phyloP scores from a whole-genome alignment of 2,797 vertebrate genomes.

The Tokudaia tokunoshimensis region DNA sequence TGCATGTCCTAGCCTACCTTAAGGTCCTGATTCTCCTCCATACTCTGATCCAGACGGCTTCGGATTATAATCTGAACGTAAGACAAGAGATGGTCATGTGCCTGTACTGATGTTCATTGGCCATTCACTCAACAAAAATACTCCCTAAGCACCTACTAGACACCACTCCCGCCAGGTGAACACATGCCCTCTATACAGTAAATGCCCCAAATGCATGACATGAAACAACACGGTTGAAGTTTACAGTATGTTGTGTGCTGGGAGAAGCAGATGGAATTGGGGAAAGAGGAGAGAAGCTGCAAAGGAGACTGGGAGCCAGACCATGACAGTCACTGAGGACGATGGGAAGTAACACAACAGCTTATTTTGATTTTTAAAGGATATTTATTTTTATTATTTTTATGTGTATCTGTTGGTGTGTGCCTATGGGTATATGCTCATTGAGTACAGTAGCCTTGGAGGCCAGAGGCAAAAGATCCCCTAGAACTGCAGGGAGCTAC shows the following conservation, averaged over 20 bases:
- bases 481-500: neutral
- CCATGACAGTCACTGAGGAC: neutral
- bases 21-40: conserved; percentile 95
- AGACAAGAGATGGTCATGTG: conserved; percentile 59
- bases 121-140: neutral
- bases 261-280: neutral
- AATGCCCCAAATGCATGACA: too few relatives aligned
- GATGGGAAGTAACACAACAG: neutral
- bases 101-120: neutral
- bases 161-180: neutral
- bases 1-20: conserved; percentile 90
- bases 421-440: neutral
- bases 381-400: neutral
- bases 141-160: conserved; percentile 17
- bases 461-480: neutral
- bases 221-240: neutral
- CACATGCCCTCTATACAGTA: neutral
- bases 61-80: conserved; percentile 94
- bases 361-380: neutral
- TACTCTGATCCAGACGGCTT: conserved; percentile 97
- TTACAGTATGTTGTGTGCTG: neutral
- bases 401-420: neutral
- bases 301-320: neutral
- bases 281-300: neutral
- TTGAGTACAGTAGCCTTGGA: neutral